Base-by-base conservation (phyloP, 2,888 invertebrate genomes). In the Diarsia rubi region DNA sequence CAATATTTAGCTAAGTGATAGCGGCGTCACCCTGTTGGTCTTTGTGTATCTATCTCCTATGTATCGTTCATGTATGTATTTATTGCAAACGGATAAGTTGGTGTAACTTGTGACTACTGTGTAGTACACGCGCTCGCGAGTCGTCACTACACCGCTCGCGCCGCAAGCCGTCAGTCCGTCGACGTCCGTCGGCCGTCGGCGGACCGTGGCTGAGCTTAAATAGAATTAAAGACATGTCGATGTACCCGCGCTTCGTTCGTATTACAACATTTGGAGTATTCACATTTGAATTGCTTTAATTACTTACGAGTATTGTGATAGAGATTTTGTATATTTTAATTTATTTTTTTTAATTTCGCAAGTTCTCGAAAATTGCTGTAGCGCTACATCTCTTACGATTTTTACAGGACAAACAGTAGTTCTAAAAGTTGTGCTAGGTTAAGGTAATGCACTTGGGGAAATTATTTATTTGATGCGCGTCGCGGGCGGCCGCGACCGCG, bases 271-370 rank as follows among this genome's bases (percentile, higher is more conserved):
- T 95, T 94, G 95, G 95, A 96, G 95, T 95, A 95, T 96, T 96
- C 96, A 96, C 96, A 95, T 93, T 94, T 95, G 95, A 95, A 95
- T 96, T 93, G 96, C 96, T 96, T 96, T 96, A 96, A 96, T 96
- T 96, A 96, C 96, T 96, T 96, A 96, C 96, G 95, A 96, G 96
- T 96, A 96, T 96, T 96, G 96, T 96, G 96, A 96, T 96, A 96
- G 96, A 96, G 96, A 96, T 96, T 96, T 96, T 96, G 96, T 96
- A 96, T 96, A 96, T 96, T 96, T 95, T 96, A 96, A 96, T 96
- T 96, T 96, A 96, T 96, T 96, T 95, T 94, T 95, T 95, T 94
- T 94, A 95, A 95, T 95, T 96, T 96, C 94, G 95, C 96, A 95
- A 93, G 94, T 95, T 94, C 92, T 95, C 94, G 92, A 89, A 91